A percentile compares a stretch with the other conserved stretches of the same genome.
phyloP scores from a whole-genome alignment of 2,888 invertebrate genomes.

The Fissipunctia ypsillon region DNA sequence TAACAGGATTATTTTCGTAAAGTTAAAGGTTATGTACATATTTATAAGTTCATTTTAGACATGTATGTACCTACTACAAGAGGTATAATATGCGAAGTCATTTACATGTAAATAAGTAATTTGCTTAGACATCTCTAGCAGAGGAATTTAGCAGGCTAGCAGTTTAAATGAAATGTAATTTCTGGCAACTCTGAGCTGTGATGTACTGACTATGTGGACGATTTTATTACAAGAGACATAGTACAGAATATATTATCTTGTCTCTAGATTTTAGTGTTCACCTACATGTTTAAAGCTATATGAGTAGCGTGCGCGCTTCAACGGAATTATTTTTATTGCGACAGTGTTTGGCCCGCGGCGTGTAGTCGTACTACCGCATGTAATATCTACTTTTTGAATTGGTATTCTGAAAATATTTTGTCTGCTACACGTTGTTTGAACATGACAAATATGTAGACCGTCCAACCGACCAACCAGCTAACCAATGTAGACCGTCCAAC shows the following conservation, averaged over 20 bases:
- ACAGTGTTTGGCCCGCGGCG: not conserved
- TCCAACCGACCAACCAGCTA: too few relatives aligned
- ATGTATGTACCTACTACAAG: not conserved
- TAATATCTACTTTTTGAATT: not conserved
- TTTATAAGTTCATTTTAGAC: conserved; percentile 25
- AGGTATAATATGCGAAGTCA: conserved; percentile 28
- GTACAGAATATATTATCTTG: conserved; percentile 15
- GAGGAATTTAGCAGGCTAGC: conserved; percentile 21
- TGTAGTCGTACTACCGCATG: too few relatives aligned
- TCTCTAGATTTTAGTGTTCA: conserved; percentile 27
- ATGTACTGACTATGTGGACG: not conserved
- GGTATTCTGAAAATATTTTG: not conserved
- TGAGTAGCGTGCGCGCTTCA: not conserved
- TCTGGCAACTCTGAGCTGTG: conserved; percentile 31
- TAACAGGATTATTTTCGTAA: conserved; percentile 28
- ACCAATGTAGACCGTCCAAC: too few relatives aligned
- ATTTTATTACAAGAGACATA: conserved; percentile 35
- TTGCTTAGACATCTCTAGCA: conserved; percentile 21
- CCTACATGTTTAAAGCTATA: not conserved
- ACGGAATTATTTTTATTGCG: conserved; percentile 8
- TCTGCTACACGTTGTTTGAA: not conserved
- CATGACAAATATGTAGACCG: too few relatives aligned
- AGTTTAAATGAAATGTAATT: conserved; percentile 45
- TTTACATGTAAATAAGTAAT: conserved; percentile 54
- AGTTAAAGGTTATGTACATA: conserved; percentile 14